phyloP scores from a whole-genome alignment of 2,888 invertebrate genomes.

The Ethmia dodecea region DNA sequence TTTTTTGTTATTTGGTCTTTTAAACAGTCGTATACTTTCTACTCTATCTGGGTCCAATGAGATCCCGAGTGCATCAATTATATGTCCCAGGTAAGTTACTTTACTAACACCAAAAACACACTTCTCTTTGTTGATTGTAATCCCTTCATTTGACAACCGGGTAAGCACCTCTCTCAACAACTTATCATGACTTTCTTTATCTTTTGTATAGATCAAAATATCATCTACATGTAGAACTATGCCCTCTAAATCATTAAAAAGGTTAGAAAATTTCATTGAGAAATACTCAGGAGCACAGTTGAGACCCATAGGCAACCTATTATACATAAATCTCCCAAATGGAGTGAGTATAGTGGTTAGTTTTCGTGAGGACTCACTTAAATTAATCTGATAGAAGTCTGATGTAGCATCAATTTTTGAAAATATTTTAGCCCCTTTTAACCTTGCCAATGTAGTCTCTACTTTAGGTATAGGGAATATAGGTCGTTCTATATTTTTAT shows the following conservation, averaged over 20 bases:
- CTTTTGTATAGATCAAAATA: background rate
- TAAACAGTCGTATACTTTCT: background rate
- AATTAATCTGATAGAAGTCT: background rate
- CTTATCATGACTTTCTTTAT: background rate
- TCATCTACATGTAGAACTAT: background rate
- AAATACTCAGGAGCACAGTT: background rate
- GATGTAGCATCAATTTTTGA: background rate
- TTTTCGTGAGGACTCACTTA: background rate
- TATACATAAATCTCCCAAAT: background rate
- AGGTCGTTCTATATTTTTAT: no score
- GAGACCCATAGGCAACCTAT: background rate
- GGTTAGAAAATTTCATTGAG: no score
- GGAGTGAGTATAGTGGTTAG: background rate
- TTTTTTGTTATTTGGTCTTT: background rate
- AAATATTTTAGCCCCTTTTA: background rate
- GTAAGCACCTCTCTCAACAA: background rate
- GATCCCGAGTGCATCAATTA: background rate
- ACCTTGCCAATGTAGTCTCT: background rate
- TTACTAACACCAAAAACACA: background rate
- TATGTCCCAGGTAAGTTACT: background rate
- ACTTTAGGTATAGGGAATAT: background rate
- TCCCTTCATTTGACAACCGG: background rate
- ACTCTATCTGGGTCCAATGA: background rate
- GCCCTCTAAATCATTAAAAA: no score
- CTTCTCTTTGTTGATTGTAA: background rate